Percentiles rank a stretch among this genome's conserved stretches.
phyloP scores from a whole-genome alignment of 1,140 invertebrate genomes.

The Euwallacea similis region DNA sequence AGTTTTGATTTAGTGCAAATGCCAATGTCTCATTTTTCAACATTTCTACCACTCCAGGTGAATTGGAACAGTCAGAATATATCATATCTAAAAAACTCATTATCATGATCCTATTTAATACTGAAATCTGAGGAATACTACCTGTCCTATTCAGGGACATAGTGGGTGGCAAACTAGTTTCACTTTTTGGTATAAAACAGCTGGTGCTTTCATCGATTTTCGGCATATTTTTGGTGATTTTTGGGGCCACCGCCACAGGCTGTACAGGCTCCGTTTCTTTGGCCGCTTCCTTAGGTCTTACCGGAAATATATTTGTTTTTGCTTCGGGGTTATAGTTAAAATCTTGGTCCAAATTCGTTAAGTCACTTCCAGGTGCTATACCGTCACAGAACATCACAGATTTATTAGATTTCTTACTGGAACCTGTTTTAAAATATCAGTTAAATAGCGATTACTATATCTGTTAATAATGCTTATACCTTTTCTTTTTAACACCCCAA shows the following conservation, averaged over 20 bases:
- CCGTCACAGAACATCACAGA: constrained; percentile 92
- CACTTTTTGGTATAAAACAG: constrained; percentile 61
- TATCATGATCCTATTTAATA: no score
- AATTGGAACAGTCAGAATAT: constrained; percentile 61
- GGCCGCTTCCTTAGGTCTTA: constrained; percentile 8
- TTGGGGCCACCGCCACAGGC: constrained; percentile 26
- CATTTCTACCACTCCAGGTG: constrained; percentile 56
- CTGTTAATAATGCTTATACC: constrained; percentile 50
- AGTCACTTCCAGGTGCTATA: constrained; percentile 86
- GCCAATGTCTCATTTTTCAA: constrained; percentile 67
- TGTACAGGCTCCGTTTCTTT: constrained; percentile 6
- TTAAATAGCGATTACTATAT: background rate
- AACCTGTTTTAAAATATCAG: constrained; percentile 45
- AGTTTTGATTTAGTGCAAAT: constrained; percentile 80
- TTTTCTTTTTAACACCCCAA: constrained; percentile 79
- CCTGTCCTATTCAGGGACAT: constrained; percentile 60
- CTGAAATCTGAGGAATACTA: constrained; percentile 37
- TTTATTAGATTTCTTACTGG: constrained; percentile 63
- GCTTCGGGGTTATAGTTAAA: constrained; percentile 46
- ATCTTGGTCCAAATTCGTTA: constrained; percentile 71
- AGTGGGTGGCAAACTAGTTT: constrained; percentile 60
- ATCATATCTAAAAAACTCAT: constrained; percentile 56
- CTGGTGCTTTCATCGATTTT: constrained; percentile 59
- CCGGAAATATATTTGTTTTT: constrained; percentile 24
- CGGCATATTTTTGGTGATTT: constrained; percentile 54